Evolutionary conservation across 2,888 invertebrate species (phyloP), one percentile per base, ranked within the genome.

Genomic region (Rugalucina vietnamica): DNA sequence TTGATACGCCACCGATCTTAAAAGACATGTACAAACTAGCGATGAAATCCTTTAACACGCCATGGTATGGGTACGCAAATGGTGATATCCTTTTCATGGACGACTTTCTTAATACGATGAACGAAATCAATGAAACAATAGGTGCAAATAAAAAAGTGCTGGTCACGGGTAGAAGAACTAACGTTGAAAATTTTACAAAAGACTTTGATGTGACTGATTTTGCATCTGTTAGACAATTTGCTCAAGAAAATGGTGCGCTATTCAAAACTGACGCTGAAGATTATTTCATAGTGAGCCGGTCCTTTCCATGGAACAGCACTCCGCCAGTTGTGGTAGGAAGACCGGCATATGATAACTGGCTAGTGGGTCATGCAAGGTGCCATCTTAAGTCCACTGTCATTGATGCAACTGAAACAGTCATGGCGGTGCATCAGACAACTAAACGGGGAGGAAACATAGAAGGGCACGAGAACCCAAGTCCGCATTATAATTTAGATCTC

Each of bases 311-410:
- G 89, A 57, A 82, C 60, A 37, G 73, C 1, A 86, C 88, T 32
- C 57, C 79, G 32, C 84, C 85, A 5, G 81, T 89, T 18, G 89
- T 89, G 29, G 82, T 89, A 49, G 89, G 89, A 39, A 81, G 87
- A 4, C 87, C 86, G 8, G 89, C 83, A 4, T 89, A 87, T 65
- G 89, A 89, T 70, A 89, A 89, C 76, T 89, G 88, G 87, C 77
- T 89, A 32, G 85, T 88, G 32, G 81, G 74, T 3, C 86, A 88
- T 57, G 88, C 89, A 32, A 75, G 89, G 43, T 88, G 88, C 76
- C 34, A 65, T 12, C 71, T 85, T 0, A 86, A 89, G 54, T 77
- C 85, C 3, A 86, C 81, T 24, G 89, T 89, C 4, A 79, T 89
- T 57, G 89, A 89, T 57, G 86, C 85, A 3, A 83, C 89, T 1